Base-by-base conservation (phyloP, 1,140 invertebrate species). In the Magallana angulata region DNA sequence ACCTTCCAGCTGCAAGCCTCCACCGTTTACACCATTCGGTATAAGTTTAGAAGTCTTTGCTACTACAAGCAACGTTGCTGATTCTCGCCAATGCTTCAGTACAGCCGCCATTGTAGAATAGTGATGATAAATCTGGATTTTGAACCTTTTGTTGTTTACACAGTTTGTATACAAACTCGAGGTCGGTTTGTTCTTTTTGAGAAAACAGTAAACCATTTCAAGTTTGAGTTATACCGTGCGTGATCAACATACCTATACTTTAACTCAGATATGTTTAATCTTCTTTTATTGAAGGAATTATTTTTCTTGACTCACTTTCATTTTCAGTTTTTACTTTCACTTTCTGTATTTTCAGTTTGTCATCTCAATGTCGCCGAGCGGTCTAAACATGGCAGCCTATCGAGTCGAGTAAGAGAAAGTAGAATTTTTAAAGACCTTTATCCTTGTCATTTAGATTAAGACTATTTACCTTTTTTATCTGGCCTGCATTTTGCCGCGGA, bases 21-120 rank as follows among this genome's bases (percentile, higher is more conserved):
- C 57, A 11, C n/a, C 56, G 59, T 82, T 82, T 16, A 16, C 62
- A 18, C 18, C 11, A 80, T 24, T 60, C 5, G 36, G 62, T 9
- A 64, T 14, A n/a, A 64, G 24, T 71, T 86, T 90, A 84, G 76
- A 90, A 80, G 91, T 68, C 64, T 91, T 93, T n/a, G 93, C 91
- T 18, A 93, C 93, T 81, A 95, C 87, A 24, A 95, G 93, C 7
- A 95, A 84, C n/a, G 94, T 94, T 11, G 95, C 93, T 24, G 95
- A 94, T 89, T 95, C 95, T 86, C 92, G 92, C 95, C 95, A 95
- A 57, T 92, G 87, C 62, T 93, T 93, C n/a, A 94, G 76, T 60
- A 92, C 68, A 24, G 84, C 87, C 24, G 92, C 92, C 92, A 93
- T 93, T 14, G 16, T 85, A 36, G 14, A 48, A 24, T n/a, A 7